Evolutionary conservation across 2,888 invertebrate genomes (phyloP).

Genomic region (Lagria hirta): DNA sequence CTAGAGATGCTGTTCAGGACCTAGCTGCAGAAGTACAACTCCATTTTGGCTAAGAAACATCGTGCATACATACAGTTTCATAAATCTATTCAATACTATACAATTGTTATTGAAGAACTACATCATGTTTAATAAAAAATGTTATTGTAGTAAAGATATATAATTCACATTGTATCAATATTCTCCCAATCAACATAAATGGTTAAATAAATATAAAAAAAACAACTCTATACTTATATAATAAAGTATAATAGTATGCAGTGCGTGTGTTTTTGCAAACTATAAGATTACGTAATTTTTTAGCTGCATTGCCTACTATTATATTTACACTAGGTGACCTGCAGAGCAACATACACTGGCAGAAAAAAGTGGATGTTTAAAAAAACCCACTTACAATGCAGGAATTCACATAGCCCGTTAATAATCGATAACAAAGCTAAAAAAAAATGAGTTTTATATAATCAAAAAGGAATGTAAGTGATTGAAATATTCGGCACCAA

Average conservation of each 20-base stretch:
- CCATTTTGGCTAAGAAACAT: too few species aligned
- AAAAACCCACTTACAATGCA: constrained; percentile 24
- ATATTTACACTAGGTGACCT: constrained; percentile 28
- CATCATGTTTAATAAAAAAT: constrained; percentile 53
- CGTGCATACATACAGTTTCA: constrained; percentile 18
- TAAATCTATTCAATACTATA: constrained; percentile 54
- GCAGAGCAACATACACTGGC: constrained; percentile 30
- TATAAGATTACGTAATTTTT: constrained; percentile 14
- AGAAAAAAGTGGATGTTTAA: constrained; percentile 17
- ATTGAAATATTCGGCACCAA: constrained; percentile 28
- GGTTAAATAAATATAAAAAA: constrained; percentile 44
- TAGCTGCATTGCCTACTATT: constrained; percentile 29
- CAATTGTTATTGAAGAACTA: constrained; percentile 53
- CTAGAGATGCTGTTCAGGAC: too few species aligned
- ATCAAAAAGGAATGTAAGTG: constrained; percentile 29
- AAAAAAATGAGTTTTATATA: constrained; percentile 24
- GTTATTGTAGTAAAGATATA: constrained; percentile 47
- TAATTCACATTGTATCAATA: constrained; percentile 44
- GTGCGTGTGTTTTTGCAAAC: constrained; percentile 24
- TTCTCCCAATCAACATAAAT: constrained; percentile 40
- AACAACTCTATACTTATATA: constrained; percentile 11
- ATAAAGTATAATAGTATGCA: constrained; percentile 29
- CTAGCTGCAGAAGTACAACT: too few species aligned
- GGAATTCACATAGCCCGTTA: constrained; percentile 33
- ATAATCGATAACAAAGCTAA: constrained; percentile 20